A percentile compares a stretch with the other conserved stretches of the same genome.
These are phyloP conservation scores for Ptychodera flava DNA, from an alignment of 35 echinoderm and acorn worm genomes.

Conservation along the genomic window DNA sequence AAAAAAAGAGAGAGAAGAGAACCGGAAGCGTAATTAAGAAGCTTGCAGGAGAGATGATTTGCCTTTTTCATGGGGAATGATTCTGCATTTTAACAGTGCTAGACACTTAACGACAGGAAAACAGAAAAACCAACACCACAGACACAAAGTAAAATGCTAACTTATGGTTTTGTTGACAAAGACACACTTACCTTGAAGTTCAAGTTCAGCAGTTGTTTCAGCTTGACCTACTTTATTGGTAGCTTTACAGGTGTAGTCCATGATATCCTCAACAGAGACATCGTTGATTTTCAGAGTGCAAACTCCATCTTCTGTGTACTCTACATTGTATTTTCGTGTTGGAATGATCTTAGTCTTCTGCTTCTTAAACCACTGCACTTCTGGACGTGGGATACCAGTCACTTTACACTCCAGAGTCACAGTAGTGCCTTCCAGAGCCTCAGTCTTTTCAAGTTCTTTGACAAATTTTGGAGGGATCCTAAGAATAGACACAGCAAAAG, in stretches of 20 bases:
- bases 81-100: too few species aligned
- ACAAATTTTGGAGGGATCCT: conserved; percentile 48
- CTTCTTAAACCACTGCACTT: conserved; percentile 79
- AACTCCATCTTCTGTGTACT: conserved; percentile 56
- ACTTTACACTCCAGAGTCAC: conserved; percentile 76
- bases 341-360: conserved; percentile 47
- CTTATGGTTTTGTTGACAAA: too few species aligned
- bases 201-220: conserved; percentile 62
- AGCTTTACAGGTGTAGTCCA: conserved; percentile 74
- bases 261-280: conserved; percentile 42
- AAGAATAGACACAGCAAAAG: conserved; percentile 8
- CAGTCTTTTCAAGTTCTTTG: conserved; percentile 52
- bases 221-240: conserved; percentile 68
- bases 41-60: not conserved
- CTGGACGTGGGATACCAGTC: conserved; percentile 73
- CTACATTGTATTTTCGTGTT: not conserved
- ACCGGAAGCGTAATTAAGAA: not conserved
- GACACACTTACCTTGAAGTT: conserved; percentile 81
- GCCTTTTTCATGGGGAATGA: too few species aligned
- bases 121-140: too few species aligned
- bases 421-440: conserved; percentile 64
- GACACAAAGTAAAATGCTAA: too few species aligned
- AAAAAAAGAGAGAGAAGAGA: not conserved
- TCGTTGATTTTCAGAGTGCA: conserved; percentile 75
- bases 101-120: too few species aligned